Evolutionary conservation across 2,113 vertebrate genomes (phyloP).

Genomic region (Chaetorhynchus papuensis): DNA sequence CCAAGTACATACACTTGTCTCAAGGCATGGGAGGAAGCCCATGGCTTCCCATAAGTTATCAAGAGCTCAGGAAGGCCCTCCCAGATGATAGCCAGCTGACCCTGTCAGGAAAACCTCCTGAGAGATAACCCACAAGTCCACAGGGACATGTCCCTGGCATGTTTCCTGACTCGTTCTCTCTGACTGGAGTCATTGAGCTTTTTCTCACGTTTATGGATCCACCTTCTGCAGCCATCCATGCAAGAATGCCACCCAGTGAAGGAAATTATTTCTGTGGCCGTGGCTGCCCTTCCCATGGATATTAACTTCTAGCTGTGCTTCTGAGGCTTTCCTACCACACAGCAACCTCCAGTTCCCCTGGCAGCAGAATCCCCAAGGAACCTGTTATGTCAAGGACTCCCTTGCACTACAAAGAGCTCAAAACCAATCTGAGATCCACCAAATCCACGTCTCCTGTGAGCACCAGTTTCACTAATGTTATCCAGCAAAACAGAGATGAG

Average conservation of each 20-base stretch:
- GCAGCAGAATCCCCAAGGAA: not conserved
- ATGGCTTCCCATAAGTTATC: conserved; percentile 37
- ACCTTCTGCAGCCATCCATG: not conserved
- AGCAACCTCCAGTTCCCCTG: not conserved
- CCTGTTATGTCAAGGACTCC: not conserved
- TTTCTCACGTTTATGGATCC: not conserved
- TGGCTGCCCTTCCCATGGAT: not conserved
- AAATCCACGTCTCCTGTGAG: not conserved
- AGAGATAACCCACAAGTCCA: conserved; percentile 13
- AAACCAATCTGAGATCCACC: not conserved
- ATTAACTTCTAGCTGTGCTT: not conserved
- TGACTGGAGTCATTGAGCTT: not conserved
- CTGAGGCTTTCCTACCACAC: not conserved
- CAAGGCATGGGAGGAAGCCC: conserved; percentile 9
- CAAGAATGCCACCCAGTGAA: not conserved
- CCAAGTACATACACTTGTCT: not conserved
- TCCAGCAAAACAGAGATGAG: not conserved
- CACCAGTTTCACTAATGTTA: not conserved
- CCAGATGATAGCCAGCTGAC: not conserved
- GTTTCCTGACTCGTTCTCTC: not conserved
- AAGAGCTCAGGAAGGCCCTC: conserved; percentile 44
- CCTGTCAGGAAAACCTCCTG: conserved; percentile 30
- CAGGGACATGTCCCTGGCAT: not conserved
- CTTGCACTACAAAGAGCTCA: not conserved
- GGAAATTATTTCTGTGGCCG: not conserved